Conservation (phyloP, 2,113 vertebrate species). For the Stegastes partitus region DNA sequence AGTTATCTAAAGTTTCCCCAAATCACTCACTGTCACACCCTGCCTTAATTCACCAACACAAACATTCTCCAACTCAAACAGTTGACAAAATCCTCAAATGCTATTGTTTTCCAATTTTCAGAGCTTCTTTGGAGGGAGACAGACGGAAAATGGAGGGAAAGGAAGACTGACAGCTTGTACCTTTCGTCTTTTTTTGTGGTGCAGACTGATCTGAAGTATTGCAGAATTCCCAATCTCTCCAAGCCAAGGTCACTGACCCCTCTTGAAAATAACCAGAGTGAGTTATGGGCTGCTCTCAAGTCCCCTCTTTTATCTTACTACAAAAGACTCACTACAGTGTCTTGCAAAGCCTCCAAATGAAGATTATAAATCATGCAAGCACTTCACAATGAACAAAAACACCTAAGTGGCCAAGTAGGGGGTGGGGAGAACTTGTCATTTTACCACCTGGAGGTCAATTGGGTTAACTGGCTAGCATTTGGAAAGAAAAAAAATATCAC, state of each 20-base stretch:
- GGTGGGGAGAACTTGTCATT: slow-evolving; percentile 28
- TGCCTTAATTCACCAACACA: slow-evolving; percentile 69
- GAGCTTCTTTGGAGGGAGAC: slow-evolving; percentile 48
- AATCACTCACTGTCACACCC: slow-evolving; percentile 77
- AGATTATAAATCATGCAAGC: slow-evolving; percentile 57
- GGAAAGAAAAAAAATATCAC: neutral
- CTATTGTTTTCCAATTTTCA: slow-evolving; percentile 44
- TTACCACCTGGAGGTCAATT: slow-evolving; percentile 45
- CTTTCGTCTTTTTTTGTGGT: slow-evolving; percentile 26
- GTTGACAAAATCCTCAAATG: slow-evolving; percentile 19
- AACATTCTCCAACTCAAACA: slow-evolving; percentile 61
- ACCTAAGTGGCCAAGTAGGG: slow-evolving; percentile 40
- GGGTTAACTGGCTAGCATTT: slow-evolving; percentile 16
- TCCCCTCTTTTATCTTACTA: slow-evolving; percentile 69
- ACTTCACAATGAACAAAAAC: slow-evolving; percentile 51
- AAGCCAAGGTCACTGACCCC: slow-evolving; percentile 69
- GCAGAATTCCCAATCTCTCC: slow-evolving; percentile 64
- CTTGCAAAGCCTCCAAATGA: slow-evolving; percentile 60
- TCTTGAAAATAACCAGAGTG: slow-evolving; percentile 71
- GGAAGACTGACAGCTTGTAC: slow-evolving; percentile 43
- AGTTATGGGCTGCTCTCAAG: slow-evolving; percentile 66
- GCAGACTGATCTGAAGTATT: slow-evolving; percentile 57
- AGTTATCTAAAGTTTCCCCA: slow-evolving; percentile 73
- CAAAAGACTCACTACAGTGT: slow-evolving; percentile 64
- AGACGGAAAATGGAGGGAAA: slow-evolving; percentile 41